Percentiles rank a stretch among this genome's conserved stretches.
These are phyloP conservation scores for Amiota communis DNA, from an alignment of 2,888 invertebrate genomes.

Conservation along the genomic window DNA sequence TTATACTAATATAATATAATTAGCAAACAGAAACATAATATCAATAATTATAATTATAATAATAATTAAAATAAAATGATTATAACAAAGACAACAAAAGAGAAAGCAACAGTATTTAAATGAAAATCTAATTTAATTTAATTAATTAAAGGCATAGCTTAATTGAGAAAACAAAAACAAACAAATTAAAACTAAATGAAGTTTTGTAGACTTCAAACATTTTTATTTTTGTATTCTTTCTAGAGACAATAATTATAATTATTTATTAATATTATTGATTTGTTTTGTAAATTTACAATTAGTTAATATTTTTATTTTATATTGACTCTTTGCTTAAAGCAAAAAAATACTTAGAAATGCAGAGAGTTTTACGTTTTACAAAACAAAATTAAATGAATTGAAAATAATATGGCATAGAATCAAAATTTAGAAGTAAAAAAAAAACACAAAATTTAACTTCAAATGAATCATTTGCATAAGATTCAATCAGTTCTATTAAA, in stretches of 20 bases:
- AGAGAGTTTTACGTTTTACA: slow-evolving; percentile 56
- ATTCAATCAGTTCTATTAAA: too few species aligned
- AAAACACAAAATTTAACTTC: too few species aligned
- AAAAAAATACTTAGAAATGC: slow-evolving; percentile 6
- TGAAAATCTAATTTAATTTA: too few species aligned
- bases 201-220: not conserved
- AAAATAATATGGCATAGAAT: slow-evolving; percentile 25
- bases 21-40: slow-evolving; percentile 3
- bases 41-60: not conserved
- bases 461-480: too few species aligned
- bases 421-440: not conserved
- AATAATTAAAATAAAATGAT: not conserved
- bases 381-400: slow-evolving; percentile 39
- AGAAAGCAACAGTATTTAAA: not conserved
- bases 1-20: slow-evolving; percentile 21
- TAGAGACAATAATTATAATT: slow-evolving; percentile 7
- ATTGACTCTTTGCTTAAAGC: not conserved
- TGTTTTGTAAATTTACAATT: not conserved
- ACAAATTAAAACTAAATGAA: too few species aligned
- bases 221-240: too few species aligned
- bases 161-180: not conserved
- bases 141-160: slow-evolving; percentile 22
- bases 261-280: slow-evolving; percentile 14
- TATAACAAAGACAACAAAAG: too few species aligned
- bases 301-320: not conserved